These are phyloP conservation scores for Melieria crassipennis DNA, from an alignment of 2,888 invertebrate species.

Conservation along the genomic window DNA sequence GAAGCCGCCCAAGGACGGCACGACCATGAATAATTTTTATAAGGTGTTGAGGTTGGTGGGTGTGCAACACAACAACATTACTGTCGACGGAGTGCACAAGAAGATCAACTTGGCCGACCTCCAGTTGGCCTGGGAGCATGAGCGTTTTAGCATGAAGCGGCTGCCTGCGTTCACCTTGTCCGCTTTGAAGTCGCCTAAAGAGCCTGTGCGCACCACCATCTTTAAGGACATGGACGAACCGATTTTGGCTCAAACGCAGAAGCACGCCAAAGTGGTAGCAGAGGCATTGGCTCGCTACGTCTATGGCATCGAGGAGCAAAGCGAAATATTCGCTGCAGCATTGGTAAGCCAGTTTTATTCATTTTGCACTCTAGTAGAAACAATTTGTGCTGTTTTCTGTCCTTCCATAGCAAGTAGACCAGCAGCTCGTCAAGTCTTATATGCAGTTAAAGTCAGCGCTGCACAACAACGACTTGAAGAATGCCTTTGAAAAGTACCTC, in stretches of 20 bases:
- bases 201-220: slow-evolving; percentile 59
- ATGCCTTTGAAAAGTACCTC: slow-evolving; percentile 79
- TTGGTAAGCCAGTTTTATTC: slow-evolving; percentile 70
- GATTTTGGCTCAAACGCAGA: slow-evolving; percentile 51
- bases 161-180: slow-evolving; percentile 93
- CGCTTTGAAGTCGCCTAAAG: slow-evolving; percentile 69
- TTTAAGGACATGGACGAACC: slow-evolving; percentile 56
- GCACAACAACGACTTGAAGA: slow-evolving; percentile 76
- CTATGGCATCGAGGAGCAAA: slow-evolving; percentile 73
- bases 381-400: background rate
- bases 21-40: slow-evolving; percentile 75
- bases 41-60: slow-evolving; percentile 73
- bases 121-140: slow-evolving; percentile 95
- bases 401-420: slow-evolving; percentile 75
- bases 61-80: slow-evolving; percentile 66
- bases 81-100: slow-evolving; percentile 83
- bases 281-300: slow-evolving; percentile 85
- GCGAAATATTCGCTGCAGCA: slow-evolving; percentile 77
- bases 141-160: slow-evolving; percentile 91
- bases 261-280: slow-evolving; percentile 79
- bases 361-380: slow-evolving; percentile 5
- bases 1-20: slow-evolving; percentile 90
- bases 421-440: slow-evolving; percentile 79
- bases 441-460: slow-evolving; percentile 76
- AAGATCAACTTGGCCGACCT: slow-evolving; percentile 97